Base-by-base conservation (phyloP, 2,113 vertebrate species). In the Polyodon spathula region DNA sequence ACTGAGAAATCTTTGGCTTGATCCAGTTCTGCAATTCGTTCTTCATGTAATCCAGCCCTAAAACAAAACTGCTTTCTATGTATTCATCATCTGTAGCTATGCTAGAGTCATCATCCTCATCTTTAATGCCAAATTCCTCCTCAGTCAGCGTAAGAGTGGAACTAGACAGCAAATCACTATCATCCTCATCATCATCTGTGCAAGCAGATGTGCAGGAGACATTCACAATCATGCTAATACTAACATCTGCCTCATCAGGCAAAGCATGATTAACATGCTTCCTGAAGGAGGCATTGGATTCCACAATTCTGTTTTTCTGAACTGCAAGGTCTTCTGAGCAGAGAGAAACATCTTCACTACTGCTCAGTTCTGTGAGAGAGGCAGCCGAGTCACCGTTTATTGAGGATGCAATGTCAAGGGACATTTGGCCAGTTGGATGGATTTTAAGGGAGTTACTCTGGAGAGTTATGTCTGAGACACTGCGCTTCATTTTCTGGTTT, bases 221-320 rank as follows among this genome's bases (percentile, higher is more conserved):
- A 14, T 99, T 99, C 52, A 99, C 96, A 62, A 98, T 92, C 90
- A 99, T 95, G 79, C 96, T 99, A 75, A 99, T 70, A 61, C 93
- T 98, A 38, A 86, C 91, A 5, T 99, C 96, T 0, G 86, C 86
- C 61, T 93, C 92, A 63, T 93, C 91, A 58, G 78, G 79, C 59
- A 87, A 76, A 0, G 85, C 86, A 53, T 74, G 85, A 65, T 83
- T 84, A 79, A 83, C 81, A 50, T 79, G 88, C 71, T 89, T 97
- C 68, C 87, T 79, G 62, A 84, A 88, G 43, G 84, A 89, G 15
- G 82, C 81, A 65, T 93, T 93, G 12, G 86, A 89, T 56, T 90
- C 89, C 0, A 84, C 82, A 50, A 88, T 70, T 68, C 86, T 87
- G 62, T 87, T 91, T 78, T 84, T 90, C 70, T 89, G 89, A 65